Conservation (phyloP, 2,113 vertebrate genomes). For the Hemiscyllium ocellatum region DNA sequence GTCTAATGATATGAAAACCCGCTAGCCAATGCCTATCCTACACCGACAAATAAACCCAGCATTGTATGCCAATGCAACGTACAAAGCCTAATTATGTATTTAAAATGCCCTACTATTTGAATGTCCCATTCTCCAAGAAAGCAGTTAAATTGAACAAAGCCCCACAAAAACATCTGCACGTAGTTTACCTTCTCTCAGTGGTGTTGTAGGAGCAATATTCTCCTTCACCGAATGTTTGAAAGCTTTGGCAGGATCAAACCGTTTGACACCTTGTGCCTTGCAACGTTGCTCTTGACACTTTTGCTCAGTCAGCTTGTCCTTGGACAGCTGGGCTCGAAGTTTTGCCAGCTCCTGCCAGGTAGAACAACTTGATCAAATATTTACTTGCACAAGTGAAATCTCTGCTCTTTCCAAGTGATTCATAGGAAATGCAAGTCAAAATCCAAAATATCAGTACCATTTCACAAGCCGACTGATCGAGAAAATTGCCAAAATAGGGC, state of each 20-base stretch:
- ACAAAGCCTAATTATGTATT: background rate
- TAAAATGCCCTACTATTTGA: background rate
- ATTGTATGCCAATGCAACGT: background rate
- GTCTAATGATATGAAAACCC: background rate
- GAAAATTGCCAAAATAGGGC: background rate
- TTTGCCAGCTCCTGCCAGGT: constrained; percentile 69
- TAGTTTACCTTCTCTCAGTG: constrained; percentile 67
- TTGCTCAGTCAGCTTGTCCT: constrained; percentile 61
- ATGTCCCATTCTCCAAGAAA: background rate
- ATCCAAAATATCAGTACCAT: background rate
- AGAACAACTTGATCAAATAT: background rate
- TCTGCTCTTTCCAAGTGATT: background rate
- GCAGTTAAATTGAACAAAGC: background rate
- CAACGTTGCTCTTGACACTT: constrained; percentile 64
- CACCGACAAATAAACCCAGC: background rate
- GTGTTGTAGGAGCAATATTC: constrained; percentile 61
- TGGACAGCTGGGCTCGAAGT: constrained; percentile 61
- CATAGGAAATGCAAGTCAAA: background rate
- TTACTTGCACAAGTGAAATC: background rate
- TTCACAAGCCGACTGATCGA: background rate
- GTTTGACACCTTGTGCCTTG: constrained; percentile 50
- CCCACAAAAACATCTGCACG: too few relatives aligned
- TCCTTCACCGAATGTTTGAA: constrained; percentile 80
- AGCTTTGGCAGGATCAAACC: constrained; percentile 81
- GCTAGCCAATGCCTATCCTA: background rate